Evolutionary conservation across 2,888 invertebrate species (phyloP), one percentile per base, ranked within the genome.

Genomic region (Ommatoiulus sabulosus): DNA sequence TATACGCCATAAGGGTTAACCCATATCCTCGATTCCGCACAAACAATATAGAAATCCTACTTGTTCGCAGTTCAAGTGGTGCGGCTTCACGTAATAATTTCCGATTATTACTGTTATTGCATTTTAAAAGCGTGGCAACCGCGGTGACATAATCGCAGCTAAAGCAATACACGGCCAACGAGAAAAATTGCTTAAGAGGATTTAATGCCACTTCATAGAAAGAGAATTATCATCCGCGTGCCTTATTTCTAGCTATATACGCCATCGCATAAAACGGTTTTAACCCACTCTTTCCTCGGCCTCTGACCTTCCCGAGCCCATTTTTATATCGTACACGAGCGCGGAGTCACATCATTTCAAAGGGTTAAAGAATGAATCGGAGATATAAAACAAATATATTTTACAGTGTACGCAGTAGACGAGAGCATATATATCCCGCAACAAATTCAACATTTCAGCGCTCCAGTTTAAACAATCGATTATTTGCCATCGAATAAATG

Each of bases 51-150:
- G 35, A 80, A 80, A 80, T 24, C 80, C 80, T 8, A 72, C 24
- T 72, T 24, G 24, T 72, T 24, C 10, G 72, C 72, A 24, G 80
- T 80, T 80, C 80, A 35, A 80, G 35, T 35, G 80, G 35, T 35
- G 35, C 35, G 12, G 10, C 12, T 80, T 12, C 12, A 4, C 12
- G 35, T 24, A 80, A 52, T 52, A 52, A 80, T 12, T 80, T 80
- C 35, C 80, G 24, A 80, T 35, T 35, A 10, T 80, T 80, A 35
- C 8, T 35, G 80, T 35, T 80, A 80, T 12, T 80, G 35, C 35
- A 80, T 80, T 35, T 80, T 80, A 80, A 80, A 35, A 35, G 80
- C 80, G 35, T 80, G 80, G 80, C 80, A 80, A 80, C 24, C 35
- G 35, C 35, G 35, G 35, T 35, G 80, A 24, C 72, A 24, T 35